These are phyloP conservation scores for Drosophila mimica DNA, from an alignment of 2,888 invertebrate species.

Conservation along the genomic window DNA sequence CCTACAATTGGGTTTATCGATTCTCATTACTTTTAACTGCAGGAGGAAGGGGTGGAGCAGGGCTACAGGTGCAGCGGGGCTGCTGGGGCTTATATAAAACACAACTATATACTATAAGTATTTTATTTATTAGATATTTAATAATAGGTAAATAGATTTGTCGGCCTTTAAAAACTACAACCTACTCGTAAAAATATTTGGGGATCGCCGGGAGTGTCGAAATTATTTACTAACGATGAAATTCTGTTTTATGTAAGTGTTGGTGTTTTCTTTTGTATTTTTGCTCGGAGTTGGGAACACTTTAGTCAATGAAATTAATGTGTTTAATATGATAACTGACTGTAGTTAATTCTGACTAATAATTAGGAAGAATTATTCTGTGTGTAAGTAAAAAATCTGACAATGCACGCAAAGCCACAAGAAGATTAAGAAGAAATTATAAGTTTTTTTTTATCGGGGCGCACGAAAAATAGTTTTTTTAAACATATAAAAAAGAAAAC, in stretches of 20 bases:
- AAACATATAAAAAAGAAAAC: conserved; percentile 14
- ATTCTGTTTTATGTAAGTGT: conserved; percentile 31
- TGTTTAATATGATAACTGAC: conserved; percentile 40
- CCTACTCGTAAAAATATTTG: conserved; percentile 62
- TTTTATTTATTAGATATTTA: conserved; percentile 24
- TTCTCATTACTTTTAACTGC: conserved; percentile 52
- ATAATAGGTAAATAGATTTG: conserved; percentile 39
- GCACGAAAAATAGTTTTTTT: not conserved
- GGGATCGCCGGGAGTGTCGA: conserved; percentile 37
- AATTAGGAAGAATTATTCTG: conserved; percentile 25
- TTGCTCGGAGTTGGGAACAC: conserved; percentile 13
- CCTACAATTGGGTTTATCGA: conserved; percentile 54
- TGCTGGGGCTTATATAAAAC: conserved; percentile 63
- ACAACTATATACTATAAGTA: conserved; percentile 65
- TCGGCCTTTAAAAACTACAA: conserved; percentile 62
- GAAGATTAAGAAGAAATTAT: conserved; percentile 7
- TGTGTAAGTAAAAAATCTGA: conserved; percentile 21
- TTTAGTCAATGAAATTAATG: conserved; percentile 47
- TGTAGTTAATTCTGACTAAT: conserved; percentile 32
- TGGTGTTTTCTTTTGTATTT: conserved; percentile 17
- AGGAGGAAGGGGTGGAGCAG: conserved; percentile 45
- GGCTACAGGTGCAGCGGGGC: conserved; percentile 67
- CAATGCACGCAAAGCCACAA: conserved; percentile 50
- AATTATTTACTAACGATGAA: conserved; percentile 43
- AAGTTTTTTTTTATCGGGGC: not conserved